Conservation (phyloP, 1,140 invertebrate genomes). For the Danaus plexippus region DNA sequence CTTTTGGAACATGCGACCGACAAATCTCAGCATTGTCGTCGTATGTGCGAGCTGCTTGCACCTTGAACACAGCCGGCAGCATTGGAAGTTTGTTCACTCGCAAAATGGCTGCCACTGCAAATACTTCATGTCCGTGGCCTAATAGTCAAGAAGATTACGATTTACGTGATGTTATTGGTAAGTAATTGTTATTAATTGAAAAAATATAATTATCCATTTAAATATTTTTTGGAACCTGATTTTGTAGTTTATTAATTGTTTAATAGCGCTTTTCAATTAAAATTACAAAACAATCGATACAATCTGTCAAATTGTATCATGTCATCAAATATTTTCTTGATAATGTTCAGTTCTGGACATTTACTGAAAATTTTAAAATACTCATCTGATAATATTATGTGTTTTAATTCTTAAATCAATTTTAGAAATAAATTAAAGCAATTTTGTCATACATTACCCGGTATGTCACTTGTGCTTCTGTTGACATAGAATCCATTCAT, state of each 20-base stretch:
- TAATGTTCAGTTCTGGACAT: no score
- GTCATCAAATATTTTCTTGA: no score
- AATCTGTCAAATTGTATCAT: conserved; percentile 25
- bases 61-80: conserved; percentile 54
- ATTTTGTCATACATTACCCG: no score
- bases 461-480: no score
- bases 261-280: no score
- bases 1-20: conserved; percentile 41
- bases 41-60: conserved; percentile 62
- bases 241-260: no score
- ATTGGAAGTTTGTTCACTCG: conserved; percentile 76
- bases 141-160: conserved; percentile 96
- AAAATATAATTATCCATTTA: conserved; percentile 2
- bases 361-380: conserved; percentile 2
- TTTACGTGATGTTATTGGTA: conserved; percentile 94
- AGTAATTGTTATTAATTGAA: conserved; percentile 14
- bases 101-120: conserved; percentile 80
- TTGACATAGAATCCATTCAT: conserved; percentile 12
- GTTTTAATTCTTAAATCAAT: no score
- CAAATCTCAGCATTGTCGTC: conserved; percentile 42
- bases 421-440: no score
- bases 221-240: no score
- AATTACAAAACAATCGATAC: not conserved
- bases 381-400: conserved; percentile 3
- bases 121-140: conserved; percentile 83